Base-by-base conservation (phyloP, 2,113 vertebrate genomes). In the Ptyas mucosa region DNA sequence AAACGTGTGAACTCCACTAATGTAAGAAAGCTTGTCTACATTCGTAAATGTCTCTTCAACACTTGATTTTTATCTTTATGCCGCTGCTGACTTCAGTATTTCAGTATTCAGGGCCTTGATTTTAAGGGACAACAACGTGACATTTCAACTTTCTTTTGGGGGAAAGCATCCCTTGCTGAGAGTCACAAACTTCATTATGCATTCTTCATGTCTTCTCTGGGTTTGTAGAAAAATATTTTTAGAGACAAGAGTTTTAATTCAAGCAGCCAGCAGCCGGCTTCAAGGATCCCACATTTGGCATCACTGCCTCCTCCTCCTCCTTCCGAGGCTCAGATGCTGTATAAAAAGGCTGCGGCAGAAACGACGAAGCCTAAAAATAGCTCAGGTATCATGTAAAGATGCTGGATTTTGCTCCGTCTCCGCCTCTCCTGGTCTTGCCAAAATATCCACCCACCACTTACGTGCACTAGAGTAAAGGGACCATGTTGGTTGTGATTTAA, bases 371-470 rank as follows among this genome's bases (percentile, higher is more conserved):
- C 93, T 93, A 49, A 57, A 93, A 94, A 91, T 23, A 92, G 87
- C 46, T 88, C 46, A 92, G 43, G 86, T 53, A 29, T 93, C n/a
- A 55, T 11, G 39, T 85, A 1, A 23, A 57, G 55, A 91, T 23
- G 11, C 91, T 90, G 88, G 11, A 3, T 34, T n/a, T 21, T 85
- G 55, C 0, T 91, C 69, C 8, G 14, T 26, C 0, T 0, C 6
- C 87, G 57, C 18, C 91, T 87, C n/a, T 93, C 93, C 14, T 57
- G 75, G 0, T 57, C 39, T 85, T 94, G 89, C 64, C 93, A 92
- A 89, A 94, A 93, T 75, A 93, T 89, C 92, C 89, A 91, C 91
- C 91, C 87, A 93, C 89, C 64, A 39, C 46, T 39, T 69, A 53
- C 34, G 81, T 86, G 88, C 75, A 51, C 75, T 61, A 94, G 90